Conservation (phyloP, 2,888 invertebrate genomes). For the Erynnis tages region DNA sequence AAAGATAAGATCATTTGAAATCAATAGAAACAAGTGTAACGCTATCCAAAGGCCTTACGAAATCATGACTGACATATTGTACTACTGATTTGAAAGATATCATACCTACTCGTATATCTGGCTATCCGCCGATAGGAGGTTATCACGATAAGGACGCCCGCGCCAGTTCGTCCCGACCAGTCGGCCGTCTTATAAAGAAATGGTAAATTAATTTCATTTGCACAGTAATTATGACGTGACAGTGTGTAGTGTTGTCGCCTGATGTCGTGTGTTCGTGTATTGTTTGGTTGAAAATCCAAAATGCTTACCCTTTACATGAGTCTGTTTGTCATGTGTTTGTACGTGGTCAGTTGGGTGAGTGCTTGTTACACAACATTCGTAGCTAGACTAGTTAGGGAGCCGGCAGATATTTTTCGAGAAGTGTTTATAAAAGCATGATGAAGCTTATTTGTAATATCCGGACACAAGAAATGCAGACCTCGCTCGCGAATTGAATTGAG, state of each 20-base stretch:
- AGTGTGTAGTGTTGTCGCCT: constrained; percentile 20
- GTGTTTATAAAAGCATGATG: no score
- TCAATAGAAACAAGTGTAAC: background rate
- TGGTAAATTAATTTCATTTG: constrained; percentile 62
- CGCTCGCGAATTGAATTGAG: no score
- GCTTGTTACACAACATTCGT: constrained; percentile 12
- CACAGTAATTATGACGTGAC: constrained; percentile 43
- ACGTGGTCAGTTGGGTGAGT: constrained; percentile 51
- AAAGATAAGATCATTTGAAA: constrained; percentile 8
- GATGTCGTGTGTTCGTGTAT: constrained; percentile 32
- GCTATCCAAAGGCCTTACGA: background rate
- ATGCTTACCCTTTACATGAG: constrained; percentile 44
- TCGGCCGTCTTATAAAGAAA: constrained; percentile 55
- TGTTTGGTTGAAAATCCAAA: constrained; percentile 30
- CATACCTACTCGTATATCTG: constrained; percentile 3
- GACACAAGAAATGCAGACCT: no score
- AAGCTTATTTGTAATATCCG: no score
- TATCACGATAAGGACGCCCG: constrained; percentile 44
- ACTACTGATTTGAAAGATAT: constrained; percentile 11
- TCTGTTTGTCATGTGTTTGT: constrained; percentile 41
- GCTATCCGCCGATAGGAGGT: constrained; percentile 19
- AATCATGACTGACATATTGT: constrained; percentile 3
- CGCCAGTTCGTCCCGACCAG: constrained; percentile 45
- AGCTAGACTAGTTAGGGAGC: background rate
- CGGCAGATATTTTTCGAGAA: no score